Conservation (phyloP, 2,888 invertebrate genomes). For the Galerucella nymphaeae region DNA sequence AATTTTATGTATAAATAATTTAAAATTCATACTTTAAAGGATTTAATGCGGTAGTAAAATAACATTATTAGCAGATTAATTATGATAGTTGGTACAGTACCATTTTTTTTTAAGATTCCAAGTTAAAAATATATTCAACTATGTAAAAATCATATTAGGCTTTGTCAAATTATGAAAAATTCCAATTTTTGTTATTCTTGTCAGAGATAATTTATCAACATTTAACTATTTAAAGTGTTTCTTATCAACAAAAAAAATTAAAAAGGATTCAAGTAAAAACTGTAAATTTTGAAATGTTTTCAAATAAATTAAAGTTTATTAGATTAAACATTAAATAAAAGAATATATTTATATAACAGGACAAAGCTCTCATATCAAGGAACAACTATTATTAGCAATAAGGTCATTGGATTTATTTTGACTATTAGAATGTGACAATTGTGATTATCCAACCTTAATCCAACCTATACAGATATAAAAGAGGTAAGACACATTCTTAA, state of each 20-base stretch:
- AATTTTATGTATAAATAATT: too few relatives aligned
- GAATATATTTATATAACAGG: background rate
- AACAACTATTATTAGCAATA: slow-evolving; percentile 21
- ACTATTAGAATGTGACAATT: slow-evolving; percentile 16
- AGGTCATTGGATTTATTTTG: slow-evolving; percentile 29
- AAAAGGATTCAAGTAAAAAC: too few relatives aligned
- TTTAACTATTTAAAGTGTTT: background rate
- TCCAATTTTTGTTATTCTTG: background rate
- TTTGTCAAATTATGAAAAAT: background rate
- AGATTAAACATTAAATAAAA: background rate
- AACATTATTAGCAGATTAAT: too few relatives aligned
- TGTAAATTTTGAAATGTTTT: too few relatives aligned
- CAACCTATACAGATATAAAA: background rate
- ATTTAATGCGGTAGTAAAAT: too few relatives aligned
- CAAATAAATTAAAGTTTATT: background rate
- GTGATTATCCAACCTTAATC: background rate
- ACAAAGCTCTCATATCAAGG: slow-evolving; percentile 17
- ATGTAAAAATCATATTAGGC: background rate
- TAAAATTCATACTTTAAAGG: too few relatives aligned
- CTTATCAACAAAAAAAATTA: too few relatives aligned
- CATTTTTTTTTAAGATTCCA: too few relatives aligned
- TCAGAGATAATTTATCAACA: background rate
- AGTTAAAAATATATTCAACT: too few relatives aligned
- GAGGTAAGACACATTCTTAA: background rate
- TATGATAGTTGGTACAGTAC: too few relatives aligned